These are phyloP conservation scores for Agrilus planipennis DNA, from an alignment of 1,140 invertebrate genomes.

Conservation along the genomic window DNA sequence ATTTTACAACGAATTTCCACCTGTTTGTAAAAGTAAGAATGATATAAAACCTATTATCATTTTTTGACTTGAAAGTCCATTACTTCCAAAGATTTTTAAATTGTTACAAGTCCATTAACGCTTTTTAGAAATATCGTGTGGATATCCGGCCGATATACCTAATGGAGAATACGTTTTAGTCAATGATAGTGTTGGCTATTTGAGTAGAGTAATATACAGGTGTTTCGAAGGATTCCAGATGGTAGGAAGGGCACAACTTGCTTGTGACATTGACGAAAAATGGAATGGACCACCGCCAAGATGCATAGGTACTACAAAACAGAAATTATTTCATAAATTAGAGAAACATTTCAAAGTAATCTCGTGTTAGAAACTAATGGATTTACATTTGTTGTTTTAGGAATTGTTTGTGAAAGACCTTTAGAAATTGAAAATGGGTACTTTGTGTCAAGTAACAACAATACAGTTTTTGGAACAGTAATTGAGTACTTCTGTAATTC, in stretches of 20 bases:
- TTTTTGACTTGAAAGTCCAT: too few relatives aligned
- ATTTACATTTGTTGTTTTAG: conserved; percentile 33
- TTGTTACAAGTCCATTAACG: too few relatives aligned
- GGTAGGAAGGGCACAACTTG: conserved; percentile 64
- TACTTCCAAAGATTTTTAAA: too few relatives aligned
- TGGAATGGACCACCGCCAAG: conserved; percentile 89
- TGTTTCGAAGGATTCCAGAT: conserved; percentile 78
- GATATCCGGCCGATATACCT: conserved; percentile 71
- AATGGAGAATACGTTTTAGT: conserved; percentile 71
- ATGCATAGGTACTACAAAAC: conserved; percentile 77
- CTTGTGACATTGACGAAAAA: conserved; percentile 82
- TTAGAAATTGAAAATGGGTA: conserved; percentile 56
- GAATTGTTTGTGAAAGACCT: conserved; percentile 65
- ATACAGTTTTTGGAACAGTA: conserved; percentile 52
- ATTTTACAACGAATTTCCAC: conserved; percentile 88
- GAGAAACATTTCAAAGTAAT: too few relatives aligned
- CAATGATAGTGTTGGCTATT: conserved; percentile 72
- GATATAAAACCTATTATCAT: too few relatives aligned
- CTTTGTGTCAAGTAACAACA: conserved; percentile 46
- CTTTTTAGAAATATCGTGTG: conserved; percentile 71
- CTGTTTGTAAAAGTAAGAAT: conserved; percentile 87
- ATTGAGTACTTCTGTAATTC: conserved; percentile 66
- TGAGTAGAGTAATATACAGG: conserved; percentile 72
- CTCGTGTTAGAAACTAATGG: background rate
- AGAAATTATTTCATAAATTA: conserved; percentile 16